Conservation (phyloP, 2,888 invertebrate genomes). For the Drosophila atripex region DNA sequence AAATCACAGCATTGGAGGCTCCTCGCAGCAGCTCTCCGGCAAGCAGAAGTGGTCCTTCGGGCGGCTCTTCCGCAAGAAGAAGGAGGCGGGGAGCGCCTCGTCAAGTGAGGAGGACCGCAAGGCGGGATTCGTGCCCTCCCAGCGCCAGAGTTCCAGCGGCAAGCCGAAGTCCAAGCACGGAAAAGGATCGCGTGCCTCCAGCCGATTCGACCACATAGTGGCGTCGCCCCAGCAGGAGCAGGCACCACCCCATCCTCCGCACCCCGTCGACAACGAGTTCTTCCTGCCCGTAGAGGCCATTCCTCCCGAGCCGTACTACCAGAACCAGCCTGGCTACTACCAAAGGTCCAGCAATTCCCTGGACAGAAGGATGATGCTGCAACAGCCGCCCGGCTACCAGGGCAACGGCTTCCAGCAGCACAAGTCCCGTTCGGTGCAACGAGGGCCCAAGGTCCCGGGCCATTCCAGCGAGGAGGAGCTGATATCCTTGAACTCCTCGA, state of each 20-base stretch:
- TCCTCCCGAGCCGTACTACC: slow-evolving; percentile 66
- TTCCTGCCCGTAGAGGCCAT: slow-evolving; percentile 82
- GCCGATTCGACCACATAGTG: slow-evolving; percentile 87
- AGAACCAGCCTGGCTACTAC: slow-evolving; percentile 67
- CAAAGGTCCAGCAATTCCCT: slow-evolving; percentile 77
- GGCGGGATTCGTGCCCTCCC: slow-evolving; percentile 81
- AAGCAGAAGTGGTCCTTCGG: slow-evolving; percentile 92
- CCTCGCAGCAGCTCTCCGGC: slow-evolving; percentile 67
- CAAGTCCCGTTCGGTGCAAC: slow-evolving; percentile 69
- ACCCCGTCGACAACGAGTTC: slow-evolving; percentile 83
- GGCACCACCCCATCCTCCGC: slow-evolving; percentile 30
- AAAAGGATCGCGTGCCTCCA: slow-evolving; percentile 70
- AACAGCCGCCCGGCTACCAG: slow-evolving; percentile 37
- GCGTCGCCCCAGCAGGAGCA: slow-evolving; percentile 22
- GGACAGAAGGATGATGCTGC: slow-evolving; percentile 68
- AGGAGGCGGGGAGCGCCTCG: slow-evolving; percentile 84
- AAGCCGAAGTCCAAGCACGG: slow-evolving; percentile 80
- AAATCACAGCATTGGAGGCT: slow-evolving; percentile 49
- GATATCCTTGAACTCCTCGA: slow-evolving; percentile 88
- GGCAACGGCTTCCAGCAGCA: slow-evolving; percentile 36
- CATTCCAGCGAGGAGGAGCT: slow-evolving; percentile 81
- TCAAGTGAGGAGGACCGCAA: slow-evolving; percentile 84
- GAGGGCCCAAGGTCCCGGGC: slow-evolving; percentile 52
- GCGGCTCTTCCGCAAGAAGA: slow-evolving; percentile 90
- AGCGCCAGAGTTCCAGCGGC: slow-evolving; percentile 52